phyloP scores from a whole-genome alignment of 2,797 vertebrate species.

The Anisognathus igniventris region DNA sequence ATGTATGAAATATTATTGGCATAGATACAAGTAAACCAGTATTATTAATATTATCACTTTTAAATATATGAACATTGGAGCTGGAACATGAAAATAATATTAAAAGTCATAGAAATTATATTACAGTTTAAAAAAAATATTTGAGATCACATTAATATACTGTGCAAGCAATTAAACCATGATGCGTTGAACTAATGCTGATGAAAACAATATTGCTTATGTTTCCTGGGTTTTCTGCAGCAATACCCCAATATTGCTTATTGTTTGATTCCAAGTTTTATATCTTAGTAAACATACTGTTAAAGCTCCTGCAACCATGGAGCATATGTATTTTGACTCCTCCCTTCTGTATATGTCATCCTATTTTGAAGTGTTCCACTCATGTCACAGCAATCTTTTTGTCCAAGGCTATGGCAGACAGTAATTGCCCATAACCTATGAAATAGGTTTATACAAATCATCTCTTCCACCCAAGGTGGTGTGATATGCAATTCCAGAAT shows the following conservation, averaged over 20 bases:
- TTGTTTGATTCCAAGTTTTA: background rate
- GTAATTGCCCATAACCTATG: background rate
- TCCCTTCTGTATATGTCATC: background rate
- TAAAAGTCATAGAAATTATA: background rate
- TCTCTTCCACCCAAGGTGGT: background rate
- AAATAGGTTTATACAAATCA: background rate
- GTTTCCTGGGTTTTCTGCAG: background rate
- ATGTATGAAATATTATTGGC: background rate
- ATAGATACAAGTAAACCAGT: background rate
- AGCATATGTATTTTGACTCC: background rate
- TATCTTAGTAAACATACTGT: background rate
- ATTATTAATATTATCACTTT: background rate
- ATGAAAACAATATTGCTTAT: background rate
- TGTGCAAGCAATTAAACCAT: background rate
- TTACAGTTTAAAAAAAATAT: background rate
- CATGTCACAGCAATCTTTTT: background rate
- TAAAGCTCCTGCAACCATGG: background rate
- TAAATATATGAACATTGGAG: background rate
- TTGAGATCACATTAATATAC: background rate
- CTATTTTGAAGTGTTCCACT: background rate
- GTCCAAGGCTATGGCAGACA: background rate
- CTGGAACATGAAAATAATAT: background rate
- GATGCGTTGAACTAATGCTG: background rate
- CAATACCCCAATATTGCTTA: background rate
- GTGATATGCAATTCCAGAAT: background rate